Evolutionary conservation across 2,113 vertebrate genomes (phyloP), one percentile per base, ranked within the genome.

Genomic region (Carollia perspicillata): DNA sequence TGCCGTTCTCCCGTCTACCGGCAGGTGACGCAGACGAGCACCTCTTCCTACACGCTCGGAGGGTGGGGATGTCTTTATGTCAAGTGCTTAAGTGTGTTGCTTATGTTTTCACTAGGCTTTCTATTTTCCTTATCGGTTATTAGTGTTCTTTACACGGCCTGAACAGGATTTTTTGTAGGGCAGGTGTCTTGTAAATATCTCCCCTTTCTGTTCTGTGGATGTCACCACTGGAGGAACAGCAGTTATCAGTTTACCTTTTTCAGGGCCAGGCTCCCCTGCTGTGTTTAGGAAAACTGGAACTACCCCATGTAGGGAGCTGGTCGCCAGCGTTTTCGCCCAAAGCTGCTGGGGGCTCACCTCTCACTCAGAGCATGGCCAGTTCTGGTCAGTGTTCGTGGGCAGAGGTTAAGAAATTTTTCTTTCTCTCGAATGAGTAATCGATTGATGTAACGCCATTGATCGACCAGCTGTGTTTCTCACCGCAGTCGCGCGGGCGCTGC

Each of bases 371-470:
- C 5, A 12, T 0, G 66, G 18, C 69, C 11, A 28, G 47, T 58
- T 89, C 35, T 71, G 51, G 49, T 40, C 75, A 33, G 92, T 37
- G 77, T 95, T 89, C 81, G 37, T 86, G 40, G 85, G 4, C 71
- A 53, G 7, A 53, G 12, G 75, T 71, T 83, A 83, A 60, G 22
- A 33, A 37, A 51, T 11, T 4, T 78, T 40, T 65, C 66, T 81
- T 69, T 42, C 47, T 13, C 68, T 11, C 7, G 30, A 65, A 26
- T 42, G 30, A 10, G 80, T 11, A 35, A 60, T 75, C 55, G 60
- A 10, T 51, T 77, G 17, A 65, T 49, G 4, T 9, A 44, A 12
- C n/a, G 20, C 5, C 8, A 11, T 74, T 91, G 55, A 60, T 37
- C n/a, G 9, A 53, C 17, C 44, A 11, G 69, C 10, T 18, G 0